phyloP scores from a whole-genome alignment of 2,888 invertebrate species.

The Stenurella melanura region DNA sequence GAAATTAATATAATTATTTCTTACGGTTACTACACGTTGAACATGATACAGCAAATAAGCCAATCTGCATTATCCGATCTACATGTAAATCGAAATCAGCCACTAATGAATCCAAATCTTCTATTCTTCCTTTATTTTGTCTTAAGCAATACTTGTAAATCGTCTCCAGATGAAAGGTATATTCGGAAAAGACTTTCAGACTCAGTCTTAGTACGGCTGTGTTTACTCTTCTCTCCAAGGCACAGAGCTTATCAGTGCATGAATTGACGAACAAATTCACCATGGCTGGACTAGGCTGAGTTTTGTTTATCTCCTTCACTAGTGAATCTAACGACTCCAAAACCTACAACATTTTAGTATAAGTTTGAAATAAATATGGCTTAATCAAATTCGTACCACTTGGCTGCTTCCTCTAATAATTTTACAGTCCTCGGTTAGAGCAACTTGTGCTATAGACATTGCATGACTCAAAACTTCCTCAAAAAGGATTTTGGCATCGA shows the following conservation, averaged over 20 bases:
- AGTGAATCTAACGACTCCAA: slow-evolving; percentile 75
- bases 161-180: slow-evolving; percentile 62
- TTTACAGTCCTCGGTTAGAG: slow-evolving; percentile 65
- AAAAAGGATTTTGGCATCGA: slow-evolving; percentile 59
- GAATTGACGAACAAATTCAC: slow-evolving; percentile 78
- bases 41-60: slow-evolving; percentile 81
- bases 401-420: slow-evolving; percentile 76
- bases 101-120: slow-evolving; percentile 75
- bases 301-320: slow-evolving; percentile 72
- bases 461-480: slow-evolving; percentile 71
- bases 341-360: slow-evolving; percentile 70
- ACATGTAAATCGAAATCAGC: slow-evolving; percentile 81
- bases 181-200: slow-evolving; percentile 72
- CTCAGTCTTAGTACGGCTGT: slow-evolving; percentile 78
- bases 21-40: slow-evolving; percentile 73
- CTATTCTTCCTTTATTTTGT: slow-evolving; percentile 57
- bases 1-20: too few relatives aligned
- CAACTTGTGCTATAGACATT: slow-evolving; percentile 71
- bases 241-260: slow-evolving; percentile 78
- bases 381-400: slow-evolving; percentile 71
- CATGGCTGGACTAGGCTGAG: slow-evolving; percentile 74
- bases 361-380: neutral
- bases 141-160: slow-evolving; percentile 63
- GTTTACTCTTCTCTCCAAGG: slow-evolving; percentile 81
- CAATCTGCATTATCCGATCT: slow-evolving; percentile 82